phyloP scores from a whole-genome alignment of 2,888 invertebrate species.

The Cistogaster globosa region DNA sequence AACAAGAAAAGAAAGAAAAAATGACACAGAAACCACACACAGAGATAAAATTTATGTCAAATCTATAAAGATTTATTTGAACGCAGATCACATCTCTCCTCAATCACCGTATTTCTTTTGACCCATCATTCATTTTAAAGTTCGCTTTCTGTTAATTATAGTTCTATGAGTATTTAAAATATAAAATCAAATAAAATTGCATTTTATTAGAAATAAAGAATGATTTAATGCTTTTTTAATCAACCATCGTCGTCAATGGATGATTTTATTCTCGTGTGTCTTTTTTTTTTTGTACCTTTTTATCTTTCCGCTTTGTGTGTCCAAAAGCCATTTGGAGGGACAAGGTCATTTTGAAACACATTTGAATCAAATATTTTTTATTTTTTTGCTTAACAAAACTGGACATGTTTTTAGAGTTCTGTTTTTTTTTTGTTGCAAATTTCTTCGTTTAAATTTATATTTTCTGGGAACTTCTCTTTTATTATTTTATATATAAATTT shows the following conservation, averaged over 20 bases:
- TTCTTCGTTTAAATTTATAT: background rate
- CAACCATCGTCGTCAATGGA: background rate
- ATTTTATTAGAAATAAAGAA: constrained; percentile 36
- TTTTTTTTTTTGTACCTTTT: constrained; percentile 26
- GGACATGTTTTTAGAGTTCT: constrained; percentile 10
- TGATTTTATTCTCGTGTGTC: constrained; percentile 20
- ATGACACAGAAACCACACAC: constrained; percentile 55
- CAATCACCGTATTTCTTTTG: constrained; percentile 7
- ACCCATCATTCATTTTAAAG: constrained; percentile 2
- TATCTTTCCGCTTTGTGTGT: constrained; percentile 26
- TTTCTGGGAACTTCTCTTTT: constrained; percentile 26
- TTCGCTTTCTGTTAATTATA: constrained; percentile 8
- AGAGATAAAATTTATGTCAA: constrained; percentile 58
- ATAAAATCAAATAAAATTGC: constrained; percentile 31
- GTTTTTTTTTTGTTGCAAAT: background rate
- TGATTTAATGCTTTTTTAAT: constrained; percentile 65
- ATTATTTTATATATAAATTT: constrained; percentile 28
- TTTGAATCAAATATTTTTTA: background rate
- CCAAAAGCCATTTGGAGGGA: background rate
- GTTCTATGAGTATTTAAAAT: background rate
- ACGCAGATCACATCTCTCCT: constrained; percentile 23
- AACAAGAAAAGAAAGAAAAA: too few species aligned
- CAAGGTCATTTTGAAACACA: constrained; percentile 45
- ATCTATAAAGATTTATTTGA: constrained; percentile 61
- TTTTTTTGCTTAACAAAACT: constrained; percentile 12